These are phyloP conservation scores for Brachionus asplanchnoidis DNA, from an alignment of 1,140 invertebrate species.

Conservation along the genomic window DNA sequence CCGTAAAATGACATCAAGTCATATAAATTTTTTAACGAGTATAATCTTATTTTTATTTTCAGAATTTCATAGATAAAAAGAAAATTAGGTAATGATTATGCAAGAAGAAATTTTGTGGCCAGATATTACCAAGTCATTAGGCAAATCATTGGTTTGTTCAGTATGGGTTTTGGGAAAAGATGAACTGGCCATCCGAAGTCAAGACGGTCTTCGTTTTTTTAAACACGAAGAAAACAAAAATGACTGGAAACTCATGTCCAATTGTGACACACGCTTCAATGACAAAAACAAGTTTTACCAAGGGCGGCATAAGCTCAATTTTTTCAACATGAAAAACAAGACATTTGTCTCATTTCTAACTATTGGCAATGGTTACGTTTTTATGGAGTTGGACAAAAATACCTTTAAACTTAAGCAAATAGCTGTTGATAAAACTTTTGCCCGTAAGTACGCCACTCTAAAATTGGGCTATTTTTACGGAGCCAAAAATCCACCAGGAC, in stretches of 20 bases:
- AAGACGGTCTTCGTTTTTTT: background rate
- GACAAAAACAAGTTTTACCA: slow-evolving; percentile 11
- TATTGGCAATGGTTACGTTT: background rate
- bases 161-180: background rate
- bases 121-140: background rate
- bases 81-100: background rate
- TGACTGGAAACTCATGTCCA: slow-evolving; percentile 9
- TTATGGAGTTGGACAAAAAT: background rate
- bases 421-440: background rate
- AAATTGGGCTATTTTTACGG: background rate
- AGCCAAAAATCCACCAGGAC: background rate
- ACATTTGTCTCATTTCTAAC: background rate
- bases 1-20: too few species aligned
- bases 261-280: slow-evolving; percentile 6
- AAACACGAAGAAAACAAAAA: background rate
- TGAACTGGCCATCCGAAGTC: background rate
- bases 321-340: background rate
- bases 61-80: background rate
- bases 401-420: background rate
- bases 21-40: background rate
- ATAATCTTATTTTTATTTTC: background rate
- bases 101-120: background rate
- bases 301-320: background rate
- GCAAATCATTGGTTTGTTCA: background rate
- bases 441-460: background rate